Conservation (phyloP, 2,888 invertebrate genomes). For the Ptycholaimellus sp. region DNA sequence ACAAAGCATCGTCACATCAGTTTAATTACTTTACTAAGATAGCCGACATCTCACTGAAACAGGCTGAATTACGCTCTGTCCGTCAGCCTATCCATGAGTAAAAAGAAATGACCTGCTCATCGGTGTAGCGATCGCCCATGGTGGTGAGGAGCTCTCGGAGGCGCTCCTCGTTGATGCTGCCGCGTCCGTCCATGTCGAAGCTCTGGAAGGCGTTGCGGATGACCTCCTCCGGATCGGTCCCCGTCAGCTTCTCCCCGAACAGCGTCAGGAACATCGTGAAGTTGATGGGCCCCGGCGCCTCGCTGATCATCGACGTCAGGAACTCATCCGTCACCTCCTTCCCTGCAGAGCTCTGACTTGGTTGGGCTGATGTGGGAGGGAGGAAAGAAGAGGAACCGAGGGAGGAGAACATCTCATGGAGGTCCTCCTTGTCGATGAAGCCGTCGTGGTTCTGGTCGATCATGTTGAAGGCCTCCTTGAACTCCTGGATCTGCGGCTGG, state of each 20-base stretch:
- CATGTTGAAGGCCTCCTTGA: constrained; percentile 97
- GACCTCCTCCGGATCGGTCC: constrained; percentile 25
- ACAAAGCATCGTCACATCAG: no score
- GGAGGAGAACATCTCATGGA: constrained; percentile 91
- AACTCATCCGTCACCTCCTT: constrained; percentile 83
- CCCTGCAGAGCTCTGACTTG: constrained; percentile 33
- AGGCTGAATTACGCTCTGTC: no score
- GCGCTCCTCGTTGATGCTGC: constrained; percentile 65
- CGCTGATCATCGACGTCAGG: constrained; percentile 86
- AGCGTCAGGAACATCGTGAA: constrained; percentile 95
- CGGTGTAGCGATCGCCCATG: constrained; percentile 69
- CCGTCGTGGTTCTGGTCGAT: constrained; percentile 95
- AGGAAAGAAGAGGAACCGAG: constrained; percentile 48
- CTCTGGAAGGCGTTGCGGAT: constrained; percentile 96
- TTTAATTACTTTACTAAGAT: no score
- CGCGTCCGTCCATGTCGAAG: constrained; percentile 75
- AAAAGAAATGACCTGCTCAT: constrained; percentile 88
- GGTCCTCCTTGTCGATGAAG: constrained; percentile 87
- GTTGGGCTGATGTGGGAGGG: no score
- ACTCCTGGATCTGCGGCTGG: constrained; percentile 67
- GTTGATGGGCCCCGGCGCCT: constrained; percentile 75
- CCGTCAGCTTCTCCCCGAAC: constrained; percentile 55
- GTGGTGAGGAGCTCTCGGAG: constrained; percentile 76
- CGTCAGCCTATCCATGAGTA: no score
- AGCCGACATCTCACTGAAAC: no score